Conservation (phyloP, 2,113 vertebrate species). For the Mustelus asterias region DNA sequence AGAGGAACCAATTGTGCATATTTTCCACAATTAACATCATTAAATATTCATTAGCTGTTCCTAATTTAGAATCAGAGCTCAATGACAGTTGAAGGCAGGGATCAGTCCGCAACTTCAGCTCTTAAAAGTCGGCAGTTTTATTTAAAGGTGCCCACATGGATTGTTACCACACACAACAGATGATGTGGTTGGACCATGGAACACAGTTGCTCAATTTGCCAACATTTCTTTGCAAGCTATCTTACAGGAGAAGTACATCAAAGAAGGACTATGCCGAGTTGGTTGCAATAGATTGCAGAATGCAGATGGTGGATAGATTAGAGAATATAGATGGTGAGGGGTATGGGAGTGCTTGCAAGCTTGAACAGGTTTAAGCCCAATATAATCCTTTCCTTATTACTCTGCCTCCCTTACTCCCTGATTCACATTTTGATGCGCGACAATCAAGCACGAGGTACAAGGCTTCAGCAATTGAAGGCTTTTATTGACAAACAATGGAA, state of each 20-base stretch:
- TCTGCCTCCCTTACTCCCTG: neutral
- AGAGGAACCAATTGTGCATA: neutral
- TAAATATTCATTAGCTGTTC: neutral
- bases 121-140: neutral
- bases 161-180: neutral
- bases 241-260: neutral
- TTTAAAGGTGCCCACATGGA: neutral
- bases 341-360: neutral
- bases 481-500: too few relatives aligned
- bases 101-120: neutral
- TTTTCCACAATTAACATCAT: neutral
- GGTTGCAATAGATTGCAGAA: neutral
- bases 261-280: neutral
- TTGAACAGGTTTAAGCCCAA: neutral
- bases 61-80: neutral
- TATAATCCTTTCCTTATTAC: neutral
- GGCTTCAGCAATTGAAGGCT: too few relatives aligned
- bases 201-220: neutral
- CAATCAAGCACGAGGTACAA: too few relatives aligned
- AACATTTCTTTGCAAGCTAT: neutral
- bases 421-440: neutral
- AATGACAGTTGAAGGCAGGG: neutral
- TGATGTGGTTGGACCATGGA: neutral
- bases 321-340: neutral
- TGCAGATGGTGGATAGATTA: too few relatives aligned